A percentile compares a stretch with the other conserved stretches of the same genome.
phyloP scores from a whole-genome alignment of 1,140 invertebrate species.

The Drosophila lini region DNA sequence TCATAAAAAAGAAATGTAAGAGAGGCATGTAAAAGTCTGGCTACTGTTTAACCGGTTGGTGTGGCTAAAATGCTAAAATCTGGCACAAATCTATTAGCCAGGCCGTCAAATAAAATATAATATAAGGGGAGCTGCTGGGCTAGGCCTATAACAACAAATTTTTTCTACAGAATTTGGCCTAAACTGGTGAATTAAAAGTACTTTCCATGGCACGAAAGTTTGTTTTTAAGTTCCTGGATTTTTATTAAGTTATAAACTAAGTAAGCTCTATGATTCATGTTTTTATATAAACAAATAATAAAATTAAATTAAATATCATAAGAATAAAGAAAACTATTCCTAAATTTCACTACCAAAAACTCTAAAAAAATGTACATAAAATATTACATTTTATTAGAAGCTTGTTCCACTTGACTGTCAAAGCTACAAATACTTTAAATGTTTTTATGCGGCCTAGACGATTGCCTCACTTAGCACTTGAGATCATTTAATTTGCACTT shows the following conservation, averaged over 20 bases:
- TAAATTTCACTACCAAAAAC: background rate
- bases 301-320: no score
- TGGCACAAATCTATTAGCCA: constrained; percentile 42
- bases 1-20: constrained; percentile 24
- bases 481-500: constrained; percentile 46
- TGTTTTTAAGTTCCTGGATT: background rate
- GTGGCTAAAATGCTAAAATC: constrained; percentile 18
- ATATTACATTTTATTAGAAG: constrained; percentile 1
- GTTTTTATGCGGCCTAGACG: constrained; percentile 11
- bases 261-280: background rate
- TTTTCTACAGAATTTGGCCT: background rate
- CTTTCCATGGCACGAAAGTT: constrained; percentile 3
- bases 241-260: background rate
- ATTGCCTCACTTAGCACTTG: constrained; percentile 46
- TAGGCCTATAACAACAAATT: background rate
- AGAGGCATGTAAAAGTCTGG: constrained; percentile 37
- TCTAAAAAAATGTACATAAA: background rate
- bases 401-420: constrained; percentile 2
- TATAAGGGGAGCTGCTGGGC: constrained; percentile 2
- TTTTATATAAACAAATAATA: no score
- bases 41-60: constrained; percentile 49
- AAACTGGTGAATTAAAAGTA: constrained; percentile 4
- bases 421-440: constrained; percentile 9
- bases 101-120: constrained; percentile 21
- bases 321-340: no score